Base-by-base conservation (phyloP, 2,113 vertebrate genomes). In the Mormyrus lacerda region DNA sequence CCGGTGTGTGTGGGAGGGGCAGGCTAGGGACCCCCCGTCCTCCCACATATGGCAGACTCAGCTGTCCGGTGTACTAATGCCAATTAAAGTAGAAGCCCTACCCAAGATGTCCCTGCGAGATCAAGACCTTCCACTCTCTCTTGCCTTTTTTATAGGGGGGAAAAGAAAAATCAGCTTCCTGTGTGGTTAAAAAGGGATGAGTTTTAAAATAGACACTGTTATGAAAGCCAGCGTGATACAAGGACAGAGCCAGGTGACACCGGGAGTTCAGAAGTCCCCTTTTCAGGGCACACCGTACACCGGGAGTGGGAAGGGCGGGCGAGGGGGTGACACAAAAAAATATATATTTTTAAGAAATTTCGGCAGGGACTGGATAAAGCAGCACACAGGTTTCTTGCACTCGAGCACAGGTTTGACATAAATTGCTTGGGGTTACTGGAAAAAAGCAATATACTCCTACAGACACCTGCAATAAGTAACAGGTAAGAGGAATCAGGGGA, bases 361-460 rank as follows among this genome's bases (percentile, higher is more conserved):
- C 35, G 17, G 73, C 73, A 42, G 31, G 5, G 73, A 79, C 73
- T 39, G 73, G 73, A 79, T 79, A 42, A 79, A 19, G 35, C 31
- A 15, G 27, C 73, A 31, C 39, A 17, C 73, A 42, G 73, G 31
- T 39, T 69, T 69, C 61, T 69, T 69, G n/a, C n/a, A 69, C 61
- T 69, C 1, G 11, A 42, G 73, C 73, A 79, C 73, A 42, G 35
- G 73, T 79, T 79, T 79, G 73, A 79, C 73, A 79, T 79, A 42
- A 42, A 79, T 79, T 35, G 73, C 73, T 42, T 79, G 73, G 73
- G 61, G 61, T 69, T 69, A 69, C 61, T 69, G 61, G 35, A 79
- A 79, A 79, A 79, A 79, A 79, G 73, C 73, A 79, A 79, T 79
- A 42, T 79, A 79, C 73, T 42, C 73, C 31, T 79, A 79, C 73